Evolutionary conservation across 2,113 vertebrate genomes (phyloP), one percentile per base, ranked within the genome.

Genomic region (Sprattus sprattus): DNA sequence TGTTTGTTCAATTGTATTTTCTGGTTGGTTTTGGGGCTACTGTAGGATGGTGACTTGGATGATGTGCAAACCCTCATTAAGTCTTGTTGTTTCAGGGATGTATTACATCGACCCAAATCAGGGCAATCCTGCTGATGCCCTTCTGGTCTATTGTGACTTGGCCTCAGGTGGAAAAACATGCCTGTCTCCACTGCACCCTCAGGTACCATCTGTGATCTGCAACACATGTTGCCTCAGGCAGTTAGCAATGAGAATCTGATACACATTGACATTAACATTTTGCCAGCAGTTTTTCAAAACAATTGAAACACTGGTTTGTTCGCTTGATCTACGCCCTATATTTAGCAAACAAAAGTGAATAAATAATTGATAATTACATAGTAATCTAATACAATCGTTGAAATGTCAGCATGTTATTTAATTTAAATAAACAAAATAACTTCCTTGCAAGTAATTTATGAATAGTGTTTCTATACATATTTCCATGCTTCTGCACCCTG

Each of bases 81-180:
- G 32, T 25, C 81, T 84, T 44, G 49, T 82, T 85, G 46, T 88
- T 84, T 4, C 86, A 97, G 96, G 96, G 49, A 92, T 94, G 49
- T 97, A 96, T 87, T 96, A 95, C 92, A 95, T 97, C 0, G 96
- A 97, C 86, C 96, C 96, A 84, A 97, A 97, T 90, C 96, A 97
- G 88, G 96, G 96, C 39, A 96, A 95, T 39, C 92, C 95, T 10
- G 92, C 85, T 57, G 96, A 97, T 0, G 92, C 95, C 0, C 87
- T 97, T 84, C 47, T 94, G 46, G 96, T 92, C 1, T 96, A 94
- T 90, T 97, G 96, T 91, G 96, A 96, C 92, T 97, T 97, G 90
- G 95, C 94, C 0, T 92, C 91, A 0, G 94, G 93, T 1, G 96
- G 95, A 0, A 95, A 95, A 89, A 97, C 96, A 71, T 97, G 96